Evolutionary conservation across 2,113 vertebrate genomes (phyloP), one percentile per base, ranked within the genome.

Genomic region (Sisor rabdophorus): DNA sequence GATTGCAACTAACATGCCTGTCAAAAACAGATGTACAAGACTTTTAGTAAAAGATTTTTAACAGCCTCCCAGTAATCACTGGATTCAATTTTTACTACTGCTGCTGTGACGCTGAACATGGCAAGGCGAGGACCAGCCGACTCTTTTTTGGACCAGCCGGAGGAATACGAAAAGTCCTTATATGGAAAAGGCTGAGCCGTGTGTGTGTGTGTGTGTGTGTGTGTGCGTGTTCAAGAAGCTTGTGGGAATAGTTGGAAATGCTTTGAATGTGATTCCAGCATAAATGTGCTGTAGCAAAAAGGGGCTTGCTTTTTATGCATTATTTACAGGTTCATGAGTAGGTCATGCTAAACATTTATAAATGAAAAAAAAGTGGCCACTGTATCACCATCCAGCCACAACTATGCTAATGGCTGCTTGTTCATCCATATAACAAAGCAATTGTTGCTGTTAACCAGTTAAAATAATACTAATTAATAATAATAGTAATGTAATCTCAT

Each of bases 151-250:
- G 68, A 11, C 56, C 70, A 55, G 44, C 28, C 73, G 58, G 60
- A 75, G 61, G 84, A 88, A 84, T 90, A 85, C 63, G 84, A 90
- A 92, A 92, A 89, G 65, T 83, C 94, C 93, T 88, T 95, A 94
- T 93, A 94, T 93, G 94, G 93, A 90, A 81, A 93, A 89, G 86
- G 71, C 88, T 77, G 76, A 82, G 86, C 83, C 84, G 85, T 81
- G 86, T 0, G 76, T 79, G 86, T 59, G 86, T 63, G 30, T n/a
- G 60, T 36, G 19, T 88, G 54, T 9, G 85, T 67, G 80, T 81
- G 83, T 61, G 71, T 56, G 86, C 78, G 82, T 85, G 84, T 50
- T 40, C 32, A 83, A 78, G 83, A 85, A 78, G 75, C 87, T 91
- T 87, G 79, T 71, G 88, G 89, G 91, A 92, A 87, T 82, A 88